Evolutionary conservation across 2,113 vertebrate species (phyloP), one percentile per base, ranked within the genome.

Genomic region (Sakesphorus luctuosus): DNA sequence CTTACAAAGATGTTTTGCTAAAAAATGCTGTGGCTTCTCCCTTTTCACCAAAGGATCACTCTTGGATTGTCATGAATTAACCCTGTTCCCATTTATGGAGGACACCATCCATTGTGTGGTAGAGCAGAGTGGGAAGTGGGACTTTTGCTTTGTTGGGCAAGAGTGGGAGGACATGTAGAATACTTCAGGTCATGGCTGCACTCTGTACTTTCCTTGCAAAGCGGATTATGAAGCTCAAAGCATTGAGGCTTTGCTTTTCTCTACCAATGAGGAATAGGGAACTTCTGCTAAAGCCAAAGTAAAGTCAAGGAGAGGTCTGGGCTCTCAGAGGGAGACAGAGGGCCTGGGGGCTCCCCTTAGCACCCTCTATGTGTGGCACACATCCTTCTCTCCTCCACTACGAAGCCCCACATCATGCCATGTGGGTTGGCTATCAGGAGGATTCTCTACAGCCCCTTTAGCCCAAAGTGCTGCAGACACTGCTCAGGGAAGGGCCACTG

Each of bases 151-250:
- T 18, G 44, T 5, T 3, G 2, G 72, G 43, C 21, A 50, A 35
- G 35, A 71, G 40, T 11, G 3, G 47, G 52, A 50, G 47, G 43
- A 49, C 19, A 36, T 11, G 26, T 28, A 9, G 55, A 65, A 18
- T 0, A 0, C 23, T 10, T 23, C 6, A 0, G 56, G 36, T 33
- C 1, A 2, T 6, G 26, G 21, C 75, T 69, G 28, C 0, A 2
- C 13, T n/a, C 31, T 33, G 19, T 67, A 38, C 40, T 29, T 79
- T 0, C 0, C 49, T 61, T 65, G 23, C 38, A 25, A 29, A 55
- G 35, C 29, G 26, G 61, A 56, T 82, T 28, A 31, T 1, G 12
- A 35, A 63, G 47, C n/a, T 53, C 58, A 67, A 25, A 75, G 40
- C 55, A 15, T 23, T 47, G 52, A 29, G 36, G 26, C n/a, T 89